Conservation (phyloP, 2,888 invertebrate genomes). For the Phaedon cochleariae region DNA sequence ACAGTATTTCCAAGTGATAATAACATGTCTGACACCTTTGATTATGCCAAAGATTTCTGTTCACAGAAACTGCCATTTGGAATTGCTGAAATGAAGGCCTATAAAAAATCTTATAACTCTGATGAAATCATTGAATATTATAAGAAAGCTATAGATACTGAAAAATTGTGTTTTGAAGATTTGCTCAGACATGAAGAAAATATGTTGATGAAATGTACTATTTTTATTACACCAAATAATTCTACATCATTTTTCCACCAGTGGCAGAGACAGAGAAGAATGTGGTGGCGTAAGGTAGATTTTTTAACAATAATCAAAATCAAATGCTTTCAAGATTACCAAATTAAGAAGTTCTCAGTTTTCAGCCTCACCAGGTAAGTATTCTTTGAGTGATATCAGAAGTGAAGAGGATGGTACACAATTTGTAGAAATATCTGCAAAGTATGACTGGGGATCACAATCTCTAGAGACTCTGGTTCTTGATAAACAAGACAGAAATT, state of each 20-base stretch:
- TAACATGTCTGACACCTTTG: conserved; percentile 52
- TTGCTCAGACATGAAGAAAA: conserved; percentile 42
- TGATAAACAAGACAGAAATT: conserved; percentile 44
- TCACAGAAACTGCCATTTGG: conserved; percentile 62
- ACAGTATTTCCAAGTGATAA: conserved; percentile 60
- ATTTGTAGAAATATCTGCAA: conserved; percentile 70
- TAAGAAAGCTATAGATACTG: conserved; percentile 22
- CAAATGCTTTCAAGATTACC: not conserved
- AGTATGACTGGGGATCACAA: conserved; percentile 70
- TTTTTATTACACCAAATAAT: conserved; percentile 63
- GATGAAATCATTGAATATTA: conserved; percentile 32
- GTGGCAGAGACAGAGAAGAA: conserved; percentile 79
- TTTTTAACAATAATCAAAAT: not conserved
- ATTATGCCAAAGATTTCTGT: conserved; percentile 57
- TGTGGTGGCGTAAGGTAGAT: conserved; percentile 81
- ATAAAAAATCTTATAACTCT: conserved; percentile 18
- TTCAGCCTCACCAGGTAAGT: conserved; percentile 77
- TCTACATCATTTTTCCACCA: conserved; percentile 75
- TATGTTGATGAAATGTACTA: conserved; percentile 57
- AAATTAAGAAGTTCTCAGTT: too few relatives aligned
- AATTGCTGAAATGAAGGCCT: conserved; percentile 56
- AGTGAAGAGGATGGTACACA: conserved; percentile 59
- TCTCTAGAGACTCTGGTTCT: conserved; percentile 71
- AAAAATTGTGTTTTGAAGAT: conserved; percentile 41
- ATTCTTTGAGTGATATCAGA: conserved; percentile 69